These are phyloP conservation scores for Platycheirus rosarum DNA, from an alignment of 2,888 invertebrate species.

Conservation along the genomic window DNA sequence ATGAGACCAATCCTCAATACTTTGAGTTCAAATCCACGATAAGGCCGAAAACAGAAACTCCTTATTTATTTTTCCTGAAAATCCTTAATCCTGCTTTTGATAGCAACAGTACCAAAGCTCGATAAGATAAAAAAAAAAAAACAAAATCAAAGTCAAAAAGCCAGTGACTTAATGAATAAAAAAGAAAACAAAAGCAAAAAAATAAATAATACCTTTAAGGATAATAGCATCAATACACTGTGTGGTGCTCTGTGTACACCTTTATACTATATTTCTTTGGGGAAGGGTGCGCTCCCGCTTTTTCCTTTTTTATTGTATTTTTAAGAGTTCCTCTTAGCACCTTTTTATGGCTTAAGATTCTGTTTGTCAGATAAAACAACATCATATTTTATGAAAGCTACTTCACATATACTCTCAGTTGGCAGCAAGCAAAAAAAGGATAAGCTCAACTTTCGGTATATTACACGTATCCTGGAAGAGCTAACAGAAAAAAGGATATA, in stretches of 20 bases:
- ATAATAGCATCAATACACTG: conserved; percentile 25
- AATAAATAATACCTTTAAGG: conserved; percentile 29
- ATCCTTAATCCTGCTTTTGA: too few relatives aligned
- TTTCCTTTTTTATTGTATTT: conserved; percentile 35
- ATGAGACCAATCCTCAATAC: too few relatives aligned
- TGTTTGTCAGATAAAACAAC: conserved; percentile 31
- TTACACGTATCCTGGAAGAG: conserved; percentile 20
- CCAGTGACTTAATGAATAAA: conserved; percentile 13
- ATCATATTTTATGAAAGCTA: conserved; percentile 32
- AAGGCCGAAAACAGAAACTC: too few relatives aligned
- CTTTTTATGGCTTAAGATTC: conserved; percentile 47
- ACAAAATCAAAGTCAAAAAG: conserved; percentile 17
- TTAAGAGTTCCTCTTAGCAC: conserved; percentile 48
- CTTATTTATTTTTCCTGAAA: too few relatives aligned
- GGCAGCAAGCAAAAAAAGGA: conserved; percentile 4
- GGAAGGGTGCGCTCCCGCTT: conserved; percentile 29
- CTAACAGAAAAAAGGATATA: too few relatives aligned
- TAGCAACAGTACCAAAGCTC: too few relatives aligned
- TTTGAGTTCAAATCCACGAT: too few relatives aligned
- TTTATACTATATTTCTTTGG: conserved; percentile 12
- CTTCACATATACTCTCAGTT: not conserved
- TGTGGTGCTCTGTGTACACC: too few relatives aligned
- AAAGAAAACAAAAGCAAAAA: not conserved
- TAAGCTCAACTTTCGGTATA: conserved; percentile 25
- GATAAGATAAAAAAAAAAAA: not conserved